These are phyloP conservation scores for Allacma fusca DNA, from an alignment of 2,888 invertebrate species.

Conservation along the genomic window DNA sequence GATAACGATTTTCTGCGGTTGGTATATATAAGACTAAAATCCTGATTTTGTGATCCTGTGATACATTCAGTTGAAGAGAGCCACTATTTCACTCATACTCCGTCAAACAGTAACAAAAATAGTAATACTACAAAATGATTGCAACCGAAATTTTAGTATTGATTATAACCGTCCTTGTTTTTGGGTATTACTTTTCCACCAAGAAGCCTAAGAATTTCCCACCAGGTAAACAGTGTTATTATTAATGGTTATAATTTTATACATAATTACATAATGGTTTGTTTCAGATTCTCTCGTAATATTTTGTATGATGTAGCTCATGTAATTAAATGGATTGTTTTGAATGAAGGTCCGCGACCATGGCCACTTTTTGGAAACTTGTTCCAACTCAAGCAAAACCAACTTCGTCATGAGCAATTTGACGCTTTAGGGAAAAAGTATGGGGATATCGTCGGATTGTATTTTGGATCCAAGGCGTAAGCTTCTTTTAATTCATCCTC, in stretches of 20 bases:
- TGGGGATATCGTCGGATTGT: conserved; percentile 45
- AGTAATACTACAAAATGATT: neutral
- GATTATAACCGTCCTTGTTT: neutral
- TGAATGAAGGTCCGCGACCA: conserved; percentile 44
- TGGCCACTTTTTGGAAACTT: conserved; percentile 49
- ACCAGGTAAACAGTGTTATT: conserved; percentile 6
- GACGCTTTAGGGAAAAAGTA: conserved; percentile 37
- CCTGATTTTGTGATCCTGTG: too few species aligned
- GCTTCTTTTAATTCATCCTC: too few species aligned
- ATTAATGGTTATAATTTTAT: too few species aligned
- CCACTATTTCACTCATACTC: too few species aligned
- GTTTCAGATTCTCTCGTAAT: too few species aligned
- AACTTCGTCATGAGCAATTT: conserved; percentile 20
- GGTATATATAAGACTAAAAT: too few species aligned
- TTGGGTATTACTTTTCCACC: neutral
- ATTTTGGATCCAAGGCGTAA: neutral
- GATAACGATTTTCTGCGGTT: too few species aligned
- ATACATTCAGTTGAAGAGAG: too few species aligned
- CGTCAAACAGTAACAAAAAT: too few species aligned
- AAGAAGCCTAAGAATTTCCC: conserved; percentile 19
- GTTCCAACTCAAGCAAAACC: conserved; percentile 22
- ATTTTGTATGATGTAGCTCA: too few species aligned
- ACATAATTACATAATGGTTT: too few species aligned
- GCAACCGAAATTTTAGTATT: conserved; percentile 16
- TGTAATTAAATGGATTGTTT: neutral